phyloP scores from a whole-genome alignment of 2,113 vertebrate species.

The Chlorodrepanis virens region DNA sequence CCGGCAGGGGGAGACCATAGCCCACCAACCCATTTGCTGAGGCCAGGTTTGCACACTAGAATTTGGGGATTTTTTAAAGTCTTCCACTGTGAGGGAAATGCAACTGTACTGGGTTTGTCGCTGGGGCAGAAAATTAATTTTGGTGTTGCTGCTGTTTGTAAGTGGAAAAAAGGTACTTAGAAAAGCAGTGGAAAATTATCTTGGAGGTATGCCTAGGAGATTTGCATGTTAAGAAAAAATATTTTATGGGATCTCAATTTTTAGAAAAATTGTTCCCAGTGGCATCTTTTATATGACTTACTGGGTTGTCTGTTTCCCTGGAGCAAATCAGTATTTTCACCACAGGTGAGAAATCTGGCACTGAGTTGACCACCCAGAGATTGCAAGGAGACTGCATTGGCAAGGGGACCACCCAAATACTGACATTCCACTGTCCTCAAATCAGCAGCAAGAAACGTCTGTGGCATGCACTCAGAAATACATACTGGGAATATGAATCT shows the following conservation, averaged over 20 bases:
- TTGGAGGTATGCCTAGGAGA: not conserved
- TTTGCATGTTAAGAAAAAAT: accelerated
- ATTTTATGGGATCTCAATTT: not conserved
- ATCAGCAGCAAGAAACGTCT: not conserved
- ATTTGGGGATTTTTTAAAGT: not conserved
- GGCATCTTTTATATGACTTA: not conserved
- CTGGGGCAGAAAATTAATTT: not conserved
- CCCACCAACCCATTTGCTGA: not conserved
- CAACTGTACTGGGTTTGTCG: not conserved
- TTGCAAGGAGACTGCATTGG: not conserved
- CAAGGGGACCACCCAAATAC: not conserved
- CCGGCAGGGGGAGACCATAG: not conserved
- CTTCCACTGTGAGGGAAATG: not conserved
- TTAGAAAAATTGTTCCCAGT: not conserved
- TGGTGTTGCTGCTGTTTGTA: not conserved
- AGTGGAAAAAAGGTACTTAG: not conserved
- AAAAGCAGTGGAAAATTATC: not conserved
- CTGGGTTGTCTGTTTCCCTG: not conserved
- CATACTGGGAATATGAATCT: not conserved
- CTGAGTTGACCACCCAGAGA: not conserved
- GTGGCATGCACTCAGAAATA: not conserved
- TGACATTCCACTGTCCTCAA: not conserved
- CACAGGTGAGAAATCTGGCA: not conserved
- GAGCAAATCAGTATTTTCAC: not conserved
- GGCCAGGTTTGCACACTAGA: not conserved